These are phyloP conservation scores for Mus spretus DNA, from an alignment of 2,797 vertebrate species.

Conservation along the genomic window DNA sequence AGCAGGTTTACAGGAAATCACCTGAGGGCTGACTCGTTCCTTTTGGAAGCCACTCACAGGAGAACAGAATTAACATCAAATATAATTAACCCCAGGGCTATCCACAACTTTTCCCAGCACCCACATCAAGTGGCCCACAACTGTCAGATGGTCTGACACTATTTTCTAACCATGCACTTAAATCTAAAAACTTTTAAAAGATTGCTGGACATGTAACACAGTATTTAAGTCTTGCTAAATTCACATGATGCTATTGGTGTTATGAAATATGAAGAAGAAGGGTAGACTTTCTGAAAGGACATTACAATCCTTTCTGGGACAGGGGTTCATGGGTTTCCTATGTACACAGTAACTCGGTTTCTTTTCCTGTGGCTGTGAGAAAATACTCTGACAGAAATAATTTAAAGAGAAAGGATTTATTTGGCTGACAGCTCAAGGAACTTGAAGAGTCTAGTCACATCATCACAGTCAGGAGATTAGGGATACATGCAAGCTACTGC, in stretches of 20 bases:
- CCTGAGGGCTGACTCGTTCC: too few relatives aligned
- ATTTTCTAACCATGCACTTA: neutral
- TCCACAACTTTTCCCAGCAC: neutral
- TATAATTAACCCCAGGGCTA: too few relatives aligned
- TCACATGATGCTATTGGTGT: neutral
- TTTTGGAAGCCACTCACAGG: too few relatives aligned
- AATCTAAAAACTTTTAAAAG: neutral
- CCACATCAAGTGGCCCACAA: neutral
- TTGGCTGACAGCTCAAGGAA: neutral
- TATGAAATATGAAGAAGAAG: neutral
- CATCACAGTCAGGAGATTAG: neutral
- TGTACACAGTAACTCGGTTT: neutral
- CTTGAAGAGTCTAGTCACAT: neutral
- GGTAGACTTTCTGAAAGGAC: neutral
- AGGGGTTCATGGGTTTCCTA: neutral
- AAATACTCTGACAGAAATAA: neutral
- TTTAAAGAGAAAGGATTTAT: neutral
- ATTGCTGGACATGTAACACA: neutral
- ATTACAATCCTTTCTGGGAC: neutral
- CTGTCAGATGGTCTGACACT: neutral
- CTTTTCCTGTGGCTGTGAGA: neutral
- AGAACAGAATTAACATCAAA: too few relatives aligned
- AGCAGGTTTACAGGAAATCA: too few relatives aligned
- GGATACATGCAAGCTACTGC: neutral
- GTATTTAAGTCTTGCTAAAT: neutral